Evolutionary conservation across 2,797 vertebrate species (phyloP).

Genomic region (Sebastes matsubarae): DNA sequence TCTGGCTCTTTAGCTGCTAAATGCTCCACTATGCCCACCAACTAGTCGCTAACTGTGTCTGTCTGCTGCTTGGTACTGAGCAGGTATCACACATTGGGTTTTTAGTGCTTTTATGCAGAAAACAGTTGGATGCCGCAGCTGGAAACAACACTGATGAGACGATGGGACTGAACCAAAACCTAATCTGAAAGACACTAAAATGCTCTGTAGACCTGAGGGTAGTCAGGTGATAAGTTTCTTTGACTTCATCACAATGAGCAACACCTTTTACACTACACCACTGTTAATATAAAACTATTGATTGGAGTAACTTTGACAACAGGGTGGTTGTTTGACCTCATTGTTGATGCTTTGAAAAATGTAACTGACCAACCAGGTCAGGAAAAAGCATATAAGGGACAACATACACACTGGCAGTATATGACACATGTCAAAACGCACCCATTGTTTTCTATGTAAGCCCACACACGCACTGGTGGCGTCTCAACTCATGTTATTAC

Average conservation of each 20-base stretch:
- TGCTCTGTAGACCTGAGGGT: neutral
- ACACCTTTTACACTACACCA: neutral
- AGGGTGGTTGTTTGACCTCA: neutral
- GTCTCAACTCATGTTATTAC: neutral
- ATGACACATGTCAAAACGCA: neutral
- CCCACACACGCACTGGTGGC: neutral
- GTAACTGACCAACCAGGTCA: neutral
- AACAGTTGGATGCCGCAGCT: neutral
- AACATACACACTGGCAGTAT: neutral
- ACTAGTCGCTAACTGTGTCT: no score
- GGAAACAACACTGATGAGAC: neutral
- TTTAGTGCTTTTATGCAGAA: neutral
- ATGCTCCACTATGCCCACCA: no score
- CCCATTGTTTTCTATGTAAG: neutral
- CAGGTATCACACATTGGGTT: neutral
- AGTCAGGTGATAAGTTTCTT: neutral
- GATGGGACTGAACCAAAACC: neutral
- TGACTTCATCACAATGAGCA: neutral
- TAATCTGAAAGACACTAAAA: neutral
- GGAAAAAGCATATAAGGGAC: neutral
- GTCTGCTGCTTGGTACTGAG: neutral
- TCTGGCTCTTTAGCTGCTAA: no score
- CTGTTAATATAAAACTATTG: neutral
- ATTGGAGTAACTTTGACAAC: neutral
- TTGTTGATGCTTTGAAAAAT: neutral